These are phyloP conservation scores for Manduca sexta DNA, from an alignment of 1,140 invertebrate species.

Conservation along the genomic window DNA sequence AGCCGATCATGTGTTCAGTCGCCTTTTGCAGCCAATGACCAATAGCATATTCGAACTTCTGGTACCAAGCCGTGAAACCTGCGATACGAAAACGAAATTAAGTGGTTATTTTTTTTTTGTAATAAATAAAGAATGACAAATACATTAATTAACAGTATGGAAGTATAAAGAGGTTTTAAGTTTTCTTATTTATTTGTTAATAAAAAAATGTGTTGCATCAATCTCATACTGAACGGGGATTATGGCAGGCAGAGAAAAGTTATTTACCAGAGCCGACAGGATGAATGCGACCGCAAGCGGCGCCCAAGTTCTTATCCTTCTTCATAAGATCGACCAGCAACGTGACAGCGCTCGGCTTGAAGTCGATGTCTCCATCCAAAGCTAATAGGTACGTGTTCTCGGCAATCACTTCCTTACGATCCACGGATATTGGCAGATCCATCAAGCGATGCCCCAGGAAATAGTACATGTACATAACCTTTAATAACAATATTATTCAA, in stretches of 20 bases:
- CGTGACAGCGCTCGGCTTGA: slow-evolving; percentile 95
- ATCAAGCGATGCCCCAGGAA: slow-evolving; percentile 94
- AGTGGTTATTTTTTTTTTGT: neutral
- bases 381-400: slow-evolving; percentile 97
- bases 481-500: neutral
- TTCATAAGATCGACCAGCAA: slow-evolving; percentile 98
- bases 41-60: slow-evolving; percentile 99
- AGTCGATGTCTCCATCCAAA: slow-evolving; percentile 98
- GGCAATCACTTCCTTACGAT: slow-evolving; percentile 93
- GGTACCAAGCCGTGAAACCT: slow-evolving; percentile 99
- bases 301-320: slow-evolving; percentile 97
- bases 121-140: neutral
- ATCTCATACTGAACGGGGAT: too few relatives aligned
- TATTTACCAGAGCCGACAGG: slow-evolving; percentile 89
- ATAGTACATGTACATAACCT: slow-evolving; percentile 99
- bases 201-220: neutral
- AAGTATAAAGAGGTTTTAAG: too few relatives aligned
- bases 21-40: slow-evolving; percentile 99
- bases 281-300: slow-evolving; percentile 98
- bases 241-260: neutral
- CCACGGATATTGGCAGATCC: slow-evolving; percentile 92
- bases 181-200: too few relatives aligned
- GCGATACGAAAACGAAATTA: slow-evolving; percentile 9
- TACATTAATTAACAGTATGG: too few relatives aligned
- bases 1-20: slow-evolving; percentile 98